Base-by-base conservation (phyloP, 30 jellyfish, hydroid and myxozoan species). In the Aurelia aurita region DNA sequence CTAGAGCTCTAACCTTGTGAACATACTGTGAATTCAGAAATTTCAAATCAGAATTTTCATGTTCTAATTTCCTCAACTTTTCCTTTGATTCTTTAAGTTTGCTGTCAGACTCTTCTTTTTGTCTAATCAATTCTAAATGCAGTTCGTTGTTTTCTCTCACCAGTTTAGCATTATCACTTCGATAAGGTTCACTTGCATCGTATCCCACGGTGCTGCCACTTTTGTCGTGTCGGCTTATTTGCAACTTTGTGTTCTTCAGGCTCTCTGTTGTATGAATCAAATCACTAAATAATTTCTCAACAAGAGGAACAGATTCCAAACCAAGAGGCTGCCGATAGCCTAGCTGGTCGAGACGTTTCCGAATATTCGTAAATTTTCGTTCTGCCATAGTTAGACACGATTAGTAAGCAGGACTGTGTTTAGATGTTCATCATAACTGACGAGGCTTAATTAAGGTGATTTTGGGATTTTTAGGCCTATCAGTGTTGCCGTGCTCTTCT, bases 281-380 rank as follows among this genome's bases (percentile, higher is more conserved):
- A 61, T 93, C 98, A 88, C 98, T 88, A 55, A 93, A 93, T 49
- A 93, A 14, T 63, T 93, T 93, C 77, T 93, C 98, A 19, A 88
- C 97, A 70, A 93, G 85, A 4, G 98, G 98, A 12, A 93, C 97
- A 34, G 98, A 85, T 29, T 93, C 98, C 73, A 93, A 67, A 39
- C 94, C 98, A 35, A 93, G 89, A 2, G 98, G 98, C 80, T 93
- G 98, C 71, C 97, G 90, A 80, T 93, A 93, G 32, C 98, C 98
- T 55, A 93, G 96, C 76, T 93, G 98, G 70, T 93, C 98, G 19
- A 93, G 90, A 54, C 98, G 69, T 73, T 79, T 93, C 7, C 98
- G 69, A 19, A 93, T 66, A 45, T 67, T 87, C 20, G 97, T 84
- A 59, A 87, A 93, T 69, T 88, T 87, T 25, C 90, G 86, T 47